Evolutionary conservation across 1,140 invertebrate genomes (phyloP).

Genomic region (Diplogasteroides magnus): DNA sequence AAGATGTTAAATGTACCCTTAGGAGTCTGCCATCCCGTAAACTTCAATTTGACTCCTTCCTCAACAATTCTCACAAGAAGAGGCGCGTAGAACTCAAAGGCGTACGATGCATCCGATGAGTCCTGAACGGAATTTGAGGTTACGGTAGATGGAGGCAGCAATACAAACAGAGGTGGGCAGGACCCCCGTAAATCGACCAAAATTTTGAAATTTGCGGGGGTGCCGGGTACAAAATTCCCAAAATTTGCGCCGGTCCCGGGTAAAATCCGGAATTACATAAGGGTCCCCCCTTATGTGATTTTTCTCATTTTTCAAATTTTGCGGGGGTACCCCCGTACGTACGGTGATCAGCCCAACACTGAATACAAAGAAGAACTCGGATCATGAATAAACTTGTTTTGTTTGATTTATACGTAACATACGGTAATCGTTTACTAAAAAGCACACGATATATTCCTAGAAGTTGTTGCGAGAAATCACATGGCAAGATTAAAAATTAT

Average conservation of each 20-base stretch:
- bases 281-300: no score
- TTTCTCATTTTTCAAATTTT: no score
- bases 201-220: no score
- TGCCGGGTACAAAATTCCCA: no score
- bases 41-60: conserved; percentile 34
- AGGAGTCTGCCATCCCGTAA: conserved; percentile 22
- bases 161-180: neutral
- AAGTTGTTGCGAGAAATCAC: neutral
- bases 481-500: neutral
- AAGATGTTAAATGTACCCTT: neutral
- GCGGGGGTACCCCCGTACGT: no score
- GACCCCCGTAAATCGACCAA: no score
- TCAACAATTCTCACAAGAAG: conserved; percentile 37
- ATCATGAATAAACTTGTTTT: neutral
- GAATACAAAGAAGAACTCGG: neutral
- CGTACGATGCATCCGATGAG: conserved; percentile 26
- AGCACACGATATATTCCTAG: neutral
- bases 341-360: no score
- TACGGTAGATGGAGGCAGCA: no score
- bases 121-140: conserved; percentile 17
- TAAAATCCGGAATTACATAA: no score
- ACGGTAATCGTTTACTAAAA: neutral
- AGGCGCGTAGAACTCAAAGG: conserved; percentile 31
- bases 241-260: no score
- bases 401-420: neutral